phyloP scores from a whole-genome alignment of 2,113 vertebrate genomes.

The Machaerirhynchus nigripectus region DNA sequence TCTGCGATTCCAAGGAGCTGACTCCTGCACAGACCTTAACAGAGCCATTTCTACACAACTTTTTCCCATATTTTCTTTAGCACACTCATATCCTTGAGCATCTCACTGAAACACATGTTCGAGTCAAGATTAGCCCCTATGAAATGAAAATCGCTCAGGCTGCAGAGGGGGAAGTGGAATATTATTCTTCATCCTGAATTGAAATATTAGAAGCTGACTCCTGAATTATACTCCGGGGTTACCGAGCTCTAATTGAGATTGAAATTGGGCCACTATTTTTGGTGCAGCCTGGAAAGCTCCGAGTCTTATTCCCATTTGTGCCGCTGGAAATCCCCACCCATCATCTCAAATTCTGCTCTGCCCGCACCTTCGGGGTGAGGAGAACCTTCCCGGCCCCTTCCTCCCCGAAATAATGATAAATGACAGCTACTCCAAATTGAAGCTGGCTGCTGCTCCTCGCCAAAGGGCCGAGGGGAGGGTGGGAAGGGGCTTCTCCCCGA shows the following conservation, averaged over 20 bases:
- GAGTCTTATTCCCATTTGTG: slow-evolving; percentile 13
- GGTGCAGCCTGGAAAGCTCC: not conserved
- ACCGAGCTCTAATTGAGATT: not conserved
- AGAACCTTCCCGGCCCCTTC: slow-evolving; percentile 21
- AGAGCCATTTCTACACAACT: not conserved
- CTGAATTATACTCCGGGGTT: slow-evolving; percentile 8
- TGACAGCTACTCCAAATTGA: slow-evolving; percentile 35
- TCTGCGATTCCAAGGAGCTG: not conserved
- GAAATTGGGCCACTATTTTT: slow-evolving; percentile 25
- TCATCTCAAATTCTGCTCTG: slow-evolving; percentile 46
- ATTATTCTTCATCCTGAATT: slow-evolving; percentile 26
- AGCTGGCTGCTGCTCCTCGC: slow-evolving; percentile 21
- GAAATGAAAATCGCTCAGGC: not conserved
- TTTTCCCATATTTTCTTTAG: not conserved
- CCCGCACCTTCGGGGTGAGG: not conserved
- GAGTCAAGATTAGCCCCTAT: not conserved
- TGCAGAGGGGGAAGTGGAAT: not conserved
- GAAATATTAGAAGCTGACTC: slow-evolving; percentile 42
- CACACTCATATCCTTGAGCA: not conserved
- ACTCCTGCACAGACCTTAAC: not conserved
- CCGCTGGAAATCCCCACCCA: slow-evolving; percentile 25
- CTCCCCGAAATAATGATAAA: slow-evolving; percentile 47
- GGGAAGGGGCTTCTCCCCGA: slow-evolving; percentile 15
- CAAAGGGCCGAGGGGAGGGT: not conserved
- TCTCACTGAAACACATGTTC: not conserved